These are phyloP conservation scores for Eolophus roseicapilla DNA, from an alignment of 2,113 vertebrate genomes.

Conservation along the genomic window DNA sequence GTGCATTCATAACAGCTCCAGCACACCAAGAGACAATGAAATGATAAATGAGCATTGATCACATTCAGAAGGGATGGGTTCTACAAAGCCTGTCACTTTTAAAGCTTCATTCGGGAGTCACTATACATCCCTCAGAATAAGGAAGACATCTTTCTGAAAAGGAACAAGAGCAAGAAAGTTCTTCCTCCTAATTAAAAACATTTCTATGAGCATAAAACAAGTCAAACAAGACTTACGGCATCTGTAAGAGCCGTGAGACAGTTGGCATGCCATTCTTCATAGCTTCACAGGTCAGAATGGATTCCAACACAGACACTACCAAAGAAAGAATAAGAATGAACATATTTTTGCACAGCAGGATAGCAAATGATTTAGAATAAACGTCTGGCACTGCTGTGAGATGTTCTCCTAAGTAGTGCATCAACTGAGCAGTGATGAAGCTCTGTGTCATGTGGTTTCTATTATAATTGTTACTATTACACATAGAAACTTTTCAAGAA, in stretches of 20 bases:
- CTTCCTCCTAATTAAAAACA: neutral
- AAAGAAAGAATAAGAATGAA: neutral
- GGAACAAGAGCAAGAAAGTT: neutral
- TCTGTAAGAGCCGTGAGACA: slow-evolving; percentile 87
- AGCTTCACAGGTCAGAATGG: slow-evolving; percentile 92
- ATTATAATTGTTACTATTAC: neutral
- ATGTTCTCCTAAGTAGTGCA: neutral
- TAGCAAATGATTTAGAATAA: slow-evolving; percentile 34
- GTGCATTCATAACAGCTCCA: neutral
- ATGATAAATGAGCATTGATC: neutral
- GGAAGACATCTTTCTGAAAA: neutral
- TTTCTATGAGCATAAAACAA: neutral
- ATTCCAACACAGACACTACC: slow-evolving; percentile 91
- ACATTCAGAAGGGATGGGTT: neutral
- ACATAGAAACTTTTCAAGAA: slow-evolving; percentile 55
- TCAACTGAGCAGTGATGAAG: slow-evolving; percentile 38
- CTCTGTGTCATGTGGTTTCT: slow-evolving; percentile 30
- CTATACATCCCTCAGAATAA: neutral
- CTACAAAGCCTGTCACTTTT: neutral
- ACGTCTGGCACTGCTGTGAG: slow-evolving; percentile 15
- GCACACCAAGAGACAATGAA: neutral
- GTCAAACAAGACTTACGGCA: slow-evolving; percentile 83
- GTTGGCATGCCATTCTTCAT: slow-evolving; percentile 92
- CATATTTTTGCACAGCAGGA: slow-evolving; percentile 65
- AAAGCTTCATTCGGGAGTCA: neutral